Evolutionary conservation across 1,140 invertebrate genomes (phyloP).

Genomic region (Nilaparvata lugens): DNA sequence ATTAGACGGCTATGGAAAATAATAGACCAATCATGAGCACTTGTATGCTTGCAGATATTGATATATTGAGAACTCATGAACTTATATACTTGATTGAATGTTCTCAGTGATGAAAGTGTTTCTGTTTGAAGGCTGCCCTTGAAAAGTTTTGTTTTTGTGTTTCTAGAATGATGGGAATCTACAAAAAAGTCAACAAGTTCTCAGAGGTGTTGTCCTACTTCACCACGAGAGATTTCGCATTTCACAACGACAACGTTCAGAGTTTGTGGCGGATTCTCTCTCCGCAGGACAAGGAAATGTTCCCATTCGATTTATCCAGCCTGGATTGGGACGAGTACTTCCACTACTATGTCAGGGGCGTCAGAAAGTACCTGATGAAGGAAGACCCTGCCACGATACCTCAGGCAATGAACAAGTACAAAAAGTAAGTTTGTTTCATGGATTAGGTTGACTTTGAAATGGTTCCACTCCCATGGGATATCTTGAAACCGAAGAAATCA

Average conservation of each 20-base stretch:
- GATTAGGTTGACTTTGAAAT: too few relatives aligned
- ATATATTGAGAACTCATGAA: too few relatives aligned
- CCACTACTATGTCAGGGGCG: slow-evolving; percentile 45
- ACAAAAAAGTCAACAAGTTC: slow-evolving; percentile 62
- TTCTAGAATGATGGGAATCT: slow-evolving; percentile 59
- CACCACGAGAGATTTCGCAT: slow-evolving; percentile 56
- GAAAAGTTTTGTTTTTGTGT: not conserved
- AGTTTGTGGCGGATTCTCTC: slow-evolving; percentile 49
- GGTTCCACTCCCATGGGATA: too few relatives aligned
- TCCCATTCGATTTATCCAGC: slow-evolving; percentile 56
- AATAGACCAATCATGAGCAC: too few relatives aligned
- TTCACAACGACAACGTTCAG: slow-evolving; percentile 54
- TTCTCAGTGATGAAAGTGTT: too few relatives aligned
- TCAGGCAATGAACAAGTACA: slow-evolving; percentile 39
- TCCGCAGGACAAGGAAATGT: slow-evolving; percentile 49
- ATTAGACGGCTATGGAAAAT: too few relatives aligned
- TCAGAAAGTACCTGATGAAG: slow-evolving; percentile 49
- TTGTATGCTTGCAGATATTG: too few relatives aligned
- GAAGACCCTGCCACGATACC: slow-evolving; percentile 47
- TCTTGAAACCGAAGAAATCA: too few relatives aligned
- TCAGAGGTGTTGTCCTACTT: slow-evolving; percentile 60
- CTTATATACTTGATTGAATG: too few relatives aligned
- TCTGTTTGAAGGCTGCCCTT: too few relatives aligned
- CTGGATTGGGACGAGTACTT: slow-evolving; percentile 50
- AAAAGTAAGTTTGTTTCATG: slow-evolving; percentile 37